These are phyloP conservation scores for Drosophila erecta DNA, from an alignment of 1,140 invertebrate species.

Conservation along the genomic window DNA sequence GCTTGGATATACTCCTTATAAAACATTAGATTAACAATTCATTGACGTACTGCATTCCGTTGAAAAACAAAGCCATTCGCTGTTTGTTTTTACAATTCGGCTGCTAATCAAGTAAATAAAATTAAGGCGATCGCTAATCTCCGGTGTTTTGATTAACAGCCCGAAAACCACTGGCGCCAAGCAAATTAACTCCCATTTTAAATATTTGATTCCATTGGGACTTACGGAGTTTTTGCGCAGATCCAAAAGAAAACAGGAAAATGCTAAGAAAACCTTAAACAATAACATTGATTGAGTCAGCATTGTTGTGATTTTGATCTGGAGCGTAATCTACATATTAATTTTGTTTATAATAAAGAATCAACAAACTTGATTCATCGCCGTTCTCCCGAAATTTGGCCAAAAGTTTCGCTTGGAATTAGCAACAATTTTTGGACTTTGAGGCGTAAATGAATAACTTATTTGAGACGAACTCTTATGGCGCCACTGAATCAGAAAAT, in stretches of 20 bases:
- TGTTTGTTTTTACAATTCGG: slow-evolving; percentile 46
- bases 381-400: slow-evolving; percentile 51
- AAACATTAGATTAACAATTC: neutral
- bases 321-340: slow-evolving; percentile 68
- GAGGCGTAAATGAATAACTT: slow-evolving; percentile 72
- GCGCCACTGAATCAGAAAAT: slow-evolving; percentile 57
- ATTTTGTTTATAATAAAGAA: slow-evolving; percentile 48
- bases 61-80: slow-evolving; percentile 27
- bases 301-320: slow-evolving; percentile 46
- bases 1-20: neutral
- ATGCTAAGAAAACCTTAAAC: slow-evolving; percentile 44
- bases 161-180: slow-evolving; percentile 62
- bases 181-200: slow-evolving; percentile 67
- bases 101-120: slow-evolving; percentile 75
- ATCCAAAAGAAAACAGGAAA: slow-evolving; percentile 61
- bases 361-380: slow-evolving; percentile 70
- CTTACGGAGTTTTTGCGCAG: slow-evolving; percentile 35
- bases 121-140: slow-evolving; percentile 62
- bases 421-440: slow-evolving; percentile 43
- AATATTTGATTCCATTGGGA: slow-evolving; percentile 21
- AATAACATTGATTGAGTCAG: slow-evolving; percentile 60
- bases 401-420: slow-evolving; percentile 63
- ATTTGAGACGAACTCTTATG: slow-evolving; percentile 47
- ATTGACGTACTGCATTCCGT: slow-evolving; percentile 12
- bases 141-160: slow-evolving; percentile 67